Evolutionary conservation across 2,888 invertebrate genomes (phyloP), one percentile per base, ranked within the genome.

Genomic region (Saturnia japonica): DNA sequence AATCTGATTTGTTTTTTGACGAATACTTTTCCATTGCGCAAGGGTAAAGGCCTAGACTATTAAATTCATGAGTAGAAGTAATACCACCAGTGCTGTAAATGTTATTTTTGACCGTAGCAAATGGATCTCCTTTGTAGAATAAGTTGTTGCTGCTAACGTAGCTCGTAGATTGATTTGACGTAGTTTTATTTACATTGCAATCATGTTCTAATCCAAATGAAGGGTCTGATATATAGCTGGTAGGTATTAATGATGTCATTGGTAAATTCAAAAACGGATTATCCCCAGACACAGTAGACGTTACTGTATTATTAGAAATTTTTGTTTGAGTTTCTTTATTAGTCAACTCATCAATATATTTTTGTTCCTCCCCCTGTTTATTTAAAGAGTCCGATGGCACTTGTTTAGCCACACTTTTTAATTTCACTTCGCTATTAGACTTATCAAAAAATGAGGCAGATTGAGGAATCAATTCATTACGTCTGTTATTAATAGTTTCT

Each of bases 1-100:
- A 92, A 68, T 94, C 93, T 1, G 90, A 66, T 83, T 94, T 94
- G 76, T 83, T 91, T 83, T 94, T 94, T 8, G 88, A 80, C 11
- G 88, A 74, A 78, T 92, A 94, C 78, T 93, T 93, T 77, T 94
- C 94, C 87, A 94, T 91, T 2, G 94, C 94, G 80, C 94, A 94
- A 2, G 94, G 94, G 79, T 94, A 94, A 22, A 94, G 83, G 0
- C 91, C 91, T 19, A 94, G 85, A 71, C 87, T 88, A 74, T 93
- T 93, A 73, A 90, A 94, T 74, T 94, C 94, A 74, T 93, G 94
- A 34, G 89, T 88, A 28, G 93, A 87, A 47, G 93, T 86, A 72
- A 94, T 92, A 78, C 82, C 91, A 76, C 93, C 93, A 11, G 93
- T 93, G 75, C 93, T 93, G 72, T 93, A 93, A 79, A 93, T 93